Conservation (phyloP, 1,140 invertebrate species). For the Eufriesea mexicana region DNA sequence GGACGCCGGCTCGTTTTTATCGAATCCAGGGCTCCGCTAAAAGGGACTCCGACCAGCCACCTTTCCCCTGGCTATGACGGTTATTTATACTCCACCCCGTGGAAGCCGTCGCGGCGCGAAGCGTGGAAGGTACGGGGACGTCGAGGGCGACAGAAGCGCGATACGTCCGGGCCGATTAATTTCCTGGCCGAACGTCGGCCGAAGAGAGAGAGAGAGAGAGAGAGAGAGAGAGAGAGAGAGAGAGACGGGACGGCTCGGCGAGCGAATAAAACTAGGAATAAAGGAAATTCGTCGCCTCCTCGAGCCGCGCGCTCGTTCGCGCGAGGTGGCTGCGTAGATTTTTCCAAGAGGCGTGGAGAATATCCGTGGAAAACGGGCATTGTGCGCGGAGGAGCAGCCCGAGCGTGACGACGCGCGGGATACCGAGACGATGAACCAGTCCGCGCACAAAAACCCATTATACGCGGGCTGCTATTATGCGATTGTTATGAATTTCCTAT, state of each 20-base stretch:
- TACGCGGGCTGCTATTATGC: constrained; percentile 74
- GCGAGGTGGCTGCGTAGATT: not conserved
- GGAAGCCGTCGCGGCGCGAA: not conserved
- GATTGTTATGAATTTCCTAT: constrained; percentile 82
- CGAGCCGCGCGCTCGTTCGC: not conserved
- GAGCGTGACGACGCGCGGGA: constrained; percentile 73
- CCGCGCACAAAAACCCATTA: constrained; percentile 39
- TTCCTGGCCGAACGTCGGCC: constrained; percentile 32
- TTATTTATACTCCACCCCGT: constrained; percentile 30
- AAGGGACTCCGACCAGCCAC: constrained; percentile 15
- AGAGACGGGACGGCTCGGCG: not conserved
- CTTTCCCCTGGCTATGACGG: constrained; percentile 14
- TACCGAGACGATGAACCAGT: not conserved
- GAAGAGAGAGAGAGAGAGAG: too few relatives aligned
- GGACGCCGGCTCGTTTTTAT: constrained; percentile 32
- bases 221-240: too few relatives aligned
- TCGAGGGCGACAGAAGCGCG: constrained; percentile 9
- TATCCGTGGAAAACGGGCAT: constrained; percentile 64
- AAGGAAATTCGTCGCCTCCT: constrained; percentile 30
- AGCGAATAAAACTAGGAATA: not conserved
- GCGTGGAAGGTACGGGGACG: constrained; percentile 13
- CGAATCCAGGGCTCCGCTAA: not conserved
- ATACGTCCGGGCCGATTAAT: constrained; percentile 45
- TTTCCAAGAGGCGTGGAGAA: constrained; percentile 71
- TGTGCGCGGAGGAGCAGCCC: constrained; percentile 51